Conservation (phyloP, 2,113 vertebrate genomes). For the Myiagra hebetior region DNA sequence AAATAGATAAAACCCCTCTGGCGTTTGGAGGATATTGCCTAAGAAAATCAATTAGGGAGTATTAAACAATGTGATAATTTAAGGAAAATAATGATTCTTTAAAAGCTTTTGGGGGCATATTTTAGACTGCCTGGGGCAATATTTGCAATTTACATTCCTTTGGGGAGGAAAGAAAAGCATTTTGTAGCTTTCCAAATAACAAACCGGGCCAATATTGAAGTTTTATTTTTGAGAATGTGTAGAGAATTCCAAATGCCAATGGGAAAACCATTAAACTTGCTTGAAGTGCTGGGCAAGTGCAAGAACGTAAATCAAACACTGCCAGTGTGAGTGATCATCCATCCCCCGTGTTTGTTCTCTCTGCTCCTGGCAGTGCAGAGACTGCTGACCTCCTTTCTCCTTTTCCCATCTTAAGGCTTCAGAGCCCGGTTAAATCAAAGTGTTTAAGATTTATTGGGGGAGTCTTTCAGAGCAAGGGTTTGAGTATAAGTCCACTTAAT, state of each 20-base stretch:
- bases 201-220: not conserved
- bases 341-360: not conserved
- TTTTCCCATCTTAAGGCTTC: not conserved
- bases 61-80: not conserved
- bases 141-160: not conserved
- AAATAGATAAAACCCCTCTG: constrained; percentile 21
- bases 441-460: not conserved
- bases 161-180: not conserved
- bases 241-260: not conserved
- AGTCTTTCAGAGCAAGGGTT: not conserved
- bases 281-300: not conserved
- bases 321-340: not conserved
- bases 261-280: not conserved
- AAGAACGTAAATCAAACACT: not conserved
- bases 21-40: not conserved
- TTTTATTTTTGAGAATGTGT: not conserved
- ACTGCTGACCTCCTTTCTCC: not conserved
- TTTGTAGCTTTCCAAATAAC: not conserved
- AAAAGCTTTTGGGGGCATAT: not conserved
- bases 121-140: not conserved
- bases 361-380: not conserved
- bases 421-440: not conserved
- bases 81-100: not conserved
- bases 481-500: not conserved
- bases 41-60: constrained; percentile 14